These are phyloP conservation scores for Trachelus iudaicus DNA, from an alignment of 2,888 invertebrate genomes.

Conservation along the genomic window DNA sequence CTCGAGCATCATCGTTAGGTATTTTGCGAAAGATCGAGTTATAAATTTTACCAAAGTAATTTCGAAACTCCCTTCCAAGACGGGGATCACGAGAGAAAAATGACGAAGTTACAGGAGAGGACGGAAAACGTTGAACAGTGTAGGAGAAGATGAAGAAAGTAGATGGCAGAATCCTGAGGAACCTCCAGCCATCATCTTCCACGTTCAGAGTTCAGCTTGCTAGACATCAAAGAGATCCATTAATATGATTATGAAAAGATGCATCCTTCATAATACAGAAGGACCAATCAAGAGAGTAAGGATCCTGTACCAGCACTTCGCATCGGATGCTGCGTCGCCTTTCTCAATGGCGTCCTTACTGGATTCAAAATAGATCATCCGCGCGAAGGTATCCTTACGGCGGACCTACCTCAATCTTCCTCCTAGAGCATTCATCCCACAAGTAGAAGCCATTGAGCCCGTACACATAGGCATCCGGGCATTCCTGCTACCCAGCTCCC, in stretches of 20 bases:
- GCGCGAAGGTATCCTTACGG: background rate
- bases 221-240: constrained; percentile 32
- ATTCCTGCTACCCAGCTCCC: background rate
- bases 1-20: background rate
- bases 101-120: background rate
- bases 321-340: background rate
- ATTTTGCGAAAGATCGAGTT: constrained; percentile 8
- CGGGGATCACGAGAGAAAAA: background rate
- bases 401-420: background rate
- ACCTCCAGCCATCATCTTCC: background rate
- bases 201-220: background rate
- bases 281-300: background rate
- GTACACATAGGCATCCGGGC: background rate
- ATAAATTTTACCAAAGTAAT: constrained; percentile 19
- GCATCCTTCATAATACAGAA: constrained; percentile 11
- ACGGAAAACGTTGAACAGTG: background rate
- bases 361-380: background rate
- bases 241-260: constrained; percentile 32
- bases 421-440: background rate
- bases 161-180: background rate
- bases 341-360: background rate
- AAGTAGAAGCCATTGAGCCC: background rate
- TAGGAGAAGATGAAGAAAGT: background rate
- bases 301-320: background rate
- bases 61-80: background rate